Conservation (phyloP, 23 tunicate genomes). For the Trididemnum nubilum region DNA sequence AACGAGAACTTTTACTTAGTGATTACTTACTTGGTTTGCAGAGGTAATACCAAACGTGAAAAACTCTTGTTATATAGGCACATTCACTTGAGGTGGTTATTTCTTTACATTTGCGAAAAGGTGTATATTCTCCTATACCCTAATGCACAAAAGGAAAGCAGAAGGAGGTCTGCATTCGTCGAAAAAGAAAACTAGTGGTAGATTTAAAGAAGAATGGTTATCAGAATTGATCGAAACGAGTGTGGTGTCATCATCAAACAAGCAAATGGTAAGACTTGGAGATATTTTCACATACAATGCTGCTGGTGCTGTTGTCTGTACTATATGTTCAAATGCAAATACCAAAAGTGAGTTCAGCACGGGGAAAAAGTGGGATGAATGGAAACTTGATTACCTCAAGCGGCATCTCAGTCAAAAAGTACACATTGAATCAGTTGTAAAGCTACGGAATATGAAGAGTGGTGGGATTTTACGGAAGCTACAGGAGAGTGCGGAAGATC, state of each 20-base stretch:
- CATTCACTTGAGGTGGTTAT: too few species aligned
- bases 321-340: conserved; percentile 9
- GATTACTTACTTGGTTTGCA: too few species aligned
- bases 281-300: conserved; percentile 14
- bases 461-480: conserved; percentile 5
- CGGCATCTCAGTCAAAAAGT: conserved; percentile 6
- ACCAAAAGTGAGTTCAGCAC: conserved; percentile 17
- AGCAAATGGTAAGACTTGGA: conserved; percentile 1
- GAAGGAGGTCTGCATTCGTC: conserved; percentile 11
- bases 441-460: conserved; percentile 8
- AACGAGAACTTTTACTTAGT: too few species aligned
- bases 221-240: conserved; percentile 13
- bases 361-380: conserved; percentile 27
- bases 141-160: conserved; percentile 15
- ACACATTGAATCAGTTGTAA: conserved; percentile 18
- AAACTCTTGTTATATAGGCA: too few species aligned
- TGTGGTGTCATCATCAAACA: conserved; percentile 10
- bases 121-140: too few species aligned
- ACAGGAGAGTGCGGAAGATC: conserved; percentile 21
- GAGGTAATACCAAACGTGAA: too few species aligned
- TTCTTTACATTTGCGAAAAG: too few species aligned
- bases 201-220: conserved; percentile 18
- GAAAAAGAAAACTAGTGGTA: background rate
- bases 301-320: conserved; percentile 12
- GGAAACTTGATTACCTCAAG: conserved; percentile 22